These are phyloP conservation scores for Lithodes maja DNA, from an alignment of 2,888 invertebrate species.

Conservation along the genomic window DNA sequence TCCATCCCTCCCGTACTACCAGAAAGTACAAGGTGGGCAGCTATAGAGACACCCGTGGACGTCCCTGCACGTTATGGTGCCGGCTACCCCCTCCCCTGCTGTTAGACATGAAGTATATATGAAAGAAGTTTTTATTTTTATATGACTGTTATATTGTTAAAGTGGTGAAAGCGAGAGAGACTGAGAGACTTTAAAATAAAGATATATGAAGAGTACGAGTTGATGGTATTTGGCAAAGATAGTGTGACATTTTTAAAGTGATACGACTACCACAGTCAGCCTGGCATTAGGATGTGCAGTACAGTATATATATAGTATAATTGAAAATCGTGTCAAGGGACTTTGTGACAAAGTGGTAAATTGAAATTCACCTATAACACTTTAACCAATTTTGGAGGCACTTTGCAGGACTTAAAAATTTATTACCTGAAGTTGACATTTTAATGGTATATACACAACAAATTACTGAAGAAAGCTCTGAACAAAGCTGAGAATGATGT, in stretches of 20 bases:
- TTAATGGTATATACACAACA: not conserved
- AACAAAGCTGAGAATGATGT: slow-evolving; percentile 18
- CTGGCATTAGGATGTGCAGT: slow-evolving; percentile 30
- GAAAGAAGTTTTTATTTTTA: slow-evolving; percentile 69
- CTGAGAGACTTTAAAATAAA: slow-evolving; percentile 1
- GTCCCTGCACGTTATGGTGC: slow-evolving; percentile 34
- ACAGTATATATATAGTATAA: slow-evolving; percentile 6
- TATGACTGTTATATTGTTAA: slow-evolving; percentile 69
- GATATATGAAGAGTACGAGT: slow-evolving; percentile 38
- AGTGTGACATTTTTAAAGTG: slow-evolving; percentile 45
- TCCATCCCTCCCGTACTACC: slow-evolving; percentile 51
- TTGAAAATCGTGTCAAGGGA: slow-evolving; percentile 31
- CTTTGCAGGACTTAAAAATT: slow-evolving; percentile 8
- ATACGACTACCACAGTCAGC: slow-evolving; percentile 58
- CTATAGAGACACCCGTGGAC: slow-evolving; percentile 50
- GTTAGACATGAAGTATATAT: slow-evolving; percentile 67
- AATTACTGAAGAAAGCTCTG: not conserved
- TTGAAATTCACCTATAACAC: not conserved
- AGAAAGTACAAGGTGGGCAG: slow-evolving; percentile 68
- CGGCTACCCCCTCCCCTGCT: slow-evolving; percentile 57
- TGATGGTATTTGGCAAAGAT: slow-evolving; percentile 60
- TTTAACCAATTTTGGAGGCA: slow-evolving; percentile 10
- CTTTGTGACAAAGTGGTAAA: not conserved
- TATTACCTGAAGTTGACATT: not conserved
- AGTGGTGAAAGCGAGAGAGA: slow-evolving; percentile 57